These are phyloP conservation scores for Neoarius graeffei DNA, from an alignment of 2,113 vertebrate species.

Conservation along the genomic window DNA sequence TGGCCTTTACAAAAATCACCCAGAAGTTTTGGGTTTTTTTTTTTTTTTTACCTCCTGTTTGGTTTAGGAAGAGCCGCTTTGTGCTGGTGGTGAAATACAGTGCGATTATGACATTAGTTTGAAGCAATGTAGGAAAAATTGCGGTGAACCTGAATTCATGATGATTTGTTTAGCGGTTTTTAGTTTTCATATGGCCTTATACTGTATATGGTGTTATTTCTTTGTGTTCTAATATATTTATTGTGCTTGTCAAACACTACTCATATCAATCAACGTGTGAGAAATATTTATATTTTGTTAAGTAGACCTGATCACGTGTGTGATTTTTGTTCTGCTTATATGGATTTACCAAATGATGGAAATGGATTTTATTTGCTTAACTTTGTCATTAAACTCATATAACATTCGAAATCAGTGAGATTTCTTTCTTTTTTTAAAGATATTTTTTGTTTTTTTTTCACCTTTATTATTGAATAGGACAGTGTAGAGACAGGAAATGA, in stretches of 20 bases:
- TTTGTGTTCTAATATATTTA: conserved; percentile 32
- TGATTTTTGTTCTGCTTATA: background rate
- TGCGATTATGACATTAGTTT: background rate
- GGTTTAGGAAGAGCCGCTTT: background rate
- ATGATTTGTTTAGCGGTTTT: conserved; percentile 9
- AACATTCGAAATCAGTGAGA: background rate
- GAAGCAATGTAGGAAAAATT: background rate
- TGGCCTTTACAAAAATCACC: background rate
- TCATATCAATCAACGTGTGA: background rate
- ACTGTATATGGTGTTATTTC: conserved; percentile 33
- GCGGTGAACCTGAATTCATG: background rate
- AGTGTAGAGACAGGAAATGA: too few relatives aligned
- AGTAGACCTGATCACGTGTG: background rate
- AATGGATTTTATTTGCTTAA: conserved; percentile 26
- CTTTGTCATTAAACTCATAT: conserved; percentile 25
- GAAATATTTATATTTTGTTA: conserved; percentile 18
- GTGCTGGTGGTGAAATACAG: background rate
- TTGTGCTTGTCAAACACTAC: conserved; percentile 35
- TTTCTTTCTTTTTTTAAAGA: too few relatives aligned
- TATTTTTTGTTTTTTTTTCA: too few relatives aligned
- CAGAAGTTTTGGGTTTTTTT: too few relatives aligned
- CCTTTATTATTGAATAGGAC: too few relatives aligned
- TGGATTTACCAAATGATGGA: conserved; percentile 8
- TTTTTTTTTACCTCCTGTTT: background rate
- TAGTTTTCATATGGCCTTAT: conserved; percentile 7